These are phyloP conservation scores for Paraplagusia blochii DNA, from an alignment of 2,113 vertebrate genomes.

Conservation along the genomic window DNA sequence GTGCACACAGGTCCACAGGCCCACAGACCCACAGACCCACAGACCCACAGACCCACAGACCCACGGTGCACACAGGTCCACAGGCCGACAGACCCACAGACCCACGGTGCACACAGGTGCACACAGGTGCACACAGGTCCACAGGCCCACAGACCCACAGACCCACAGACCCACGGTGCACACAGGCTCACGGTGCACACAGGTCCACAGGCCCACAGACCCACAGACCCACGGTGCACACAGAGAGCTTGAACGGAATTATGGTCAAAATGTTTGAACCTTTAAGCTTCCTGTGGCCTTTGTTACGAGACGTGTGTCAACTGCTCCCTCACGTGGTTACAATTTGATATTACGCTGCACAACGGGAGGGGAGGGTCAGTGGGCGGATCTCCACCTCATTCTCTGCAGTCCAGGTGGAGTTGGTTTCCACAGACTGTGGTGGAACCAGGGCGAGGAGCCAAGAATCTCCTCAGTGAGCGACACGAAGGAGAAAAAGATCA, in stretches of 20 bases:
- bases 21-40: too few relatives aligned
- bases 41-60: too few relatives aligned
- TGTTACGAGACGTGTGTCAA: background rate
- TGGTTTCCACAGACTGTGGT: conserved; percentile 22
- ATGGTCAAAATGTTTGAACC: background rate
- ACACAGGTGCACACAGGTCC: too few relatives aligned
- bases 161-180: too few relatives aligned
- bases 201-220: too few relatives aligned
- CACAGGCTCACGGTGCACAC: too few relatives aligned
- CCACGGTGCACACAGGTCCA: too few relatives aligned
- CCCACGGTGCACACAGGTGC: too few relatives aligned
- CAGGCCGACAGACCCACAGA: too few relatives aligned
- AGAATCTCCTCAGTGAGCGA: conserved; percentile 17
- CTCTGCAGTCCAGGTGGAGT: conserved; percentile 46
- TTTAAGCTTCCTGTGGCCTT: background rate
- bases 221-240: too few relatives aligned
- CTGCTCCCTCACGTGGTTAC: conserved; percentile 42
- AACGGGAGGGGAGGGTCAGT: conserved; percentile 15
- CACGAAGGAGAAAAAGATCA: conserved; percentile 14
- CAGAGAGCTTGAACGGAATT: background rate
- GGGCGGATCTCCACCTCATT: conserved; percentile 43
- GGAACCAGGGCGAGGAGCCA: conserved; percentile 7
- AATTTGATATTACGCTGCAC: background rate
- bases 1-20: too few relatives aligned
- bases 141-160: too few relatives aligned